Evolutionary conservation across 2,888 invertebrate species (phyloP).

Genomic region (Standfussiana lucernea): DNA sequence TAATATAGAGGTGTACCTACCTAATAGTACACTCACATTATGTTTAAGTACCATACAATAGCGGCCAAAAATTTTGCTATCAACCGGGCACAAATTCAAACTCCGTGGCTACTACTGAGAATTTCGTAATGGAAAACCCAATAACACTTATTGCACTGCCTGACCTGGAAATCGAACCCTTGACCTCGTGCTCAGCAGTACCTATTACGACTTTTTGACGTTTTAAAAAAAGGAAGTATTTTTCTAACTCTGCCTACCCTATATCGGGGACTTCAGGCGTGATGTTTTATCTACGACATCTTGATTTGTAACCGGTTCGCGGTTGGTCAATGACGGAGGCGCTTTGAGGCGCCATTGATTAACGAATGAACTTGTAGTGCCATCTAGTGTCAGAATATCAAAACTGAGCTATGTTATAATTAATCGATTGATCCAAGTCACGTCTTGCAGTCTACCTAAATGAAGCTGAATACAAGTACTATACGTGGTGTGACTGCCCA

Average conservation of each 20-base stretch:
- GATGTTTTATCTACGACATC: conserved; percentile 13
- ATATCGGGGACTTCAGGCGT: not conserved
- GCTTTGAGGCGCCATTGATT: not conserved
- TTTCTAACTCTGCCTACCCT: not conserved
- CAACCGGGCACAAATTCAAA: not conserved
- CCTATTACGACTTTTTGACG: not conserved
- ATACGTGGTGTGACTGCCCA: not conserved
- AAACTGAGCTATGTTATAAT: not conserved
- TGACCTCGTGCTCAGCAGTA: not conserved
- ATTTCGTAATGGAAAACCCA: not conserved
- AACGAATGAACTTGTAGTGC: not conserved
- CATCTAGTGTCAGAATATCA: conserved; percentile 28
- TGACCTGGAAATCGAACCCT: not conserved
- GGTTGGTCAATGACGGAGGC: conserved; percentile 10
- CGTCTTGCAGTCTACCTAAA: not conserved
- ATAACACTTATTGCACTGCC: not conserved
- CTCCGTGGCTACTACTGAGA: not conserved
- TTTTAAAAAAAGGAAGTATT: not conserved
- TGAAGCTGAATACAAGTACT: not conserved
- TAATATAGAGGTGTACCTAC: not conserved
- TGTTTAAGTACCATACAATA: not conserved
- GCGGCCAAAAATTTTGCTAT: not conserved
- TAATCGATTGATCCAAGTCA: not conserved
- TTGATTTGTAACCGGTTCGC: conserved; percentile 17
- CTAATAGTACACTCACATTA: not conserved